Percentiles rank a stretch among this genome's conserved stretches.
phyloP scores from a whole-genome alignment of 2,888 invertebrate genomes.

The Cosmia trapezina region DNA sequence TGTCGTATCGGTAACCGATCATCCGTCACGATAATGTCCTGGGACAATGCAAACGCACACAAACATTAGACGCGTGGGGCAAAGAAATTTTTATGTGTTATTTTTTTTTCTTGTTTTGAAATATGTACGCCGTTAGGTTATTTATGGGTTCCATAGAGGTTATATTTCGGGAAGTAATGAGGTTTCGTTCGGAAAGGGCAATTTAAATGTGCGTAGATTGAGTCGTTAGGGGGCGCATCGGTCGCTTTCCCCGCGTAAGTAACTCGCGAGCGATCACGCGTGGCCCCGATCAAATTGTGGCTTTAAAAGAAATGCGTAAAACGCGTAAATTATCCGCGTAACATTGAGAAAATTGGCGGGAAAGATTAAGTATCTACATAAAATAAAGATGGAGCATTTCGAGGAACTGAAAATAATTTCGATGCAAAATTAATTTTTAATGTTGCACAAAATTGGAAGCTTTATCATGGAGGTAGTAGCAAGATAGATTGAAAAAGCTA shows the following conservation, averaged over 20 bases:
- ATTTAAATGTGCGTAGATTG: constrained; percentile 90
- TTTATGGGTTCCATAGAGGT: constrained; percentile 90
- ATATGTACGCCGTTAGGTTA: constrained; percentile 90
- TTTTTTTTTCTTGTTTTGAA: constrained; percentile 90
- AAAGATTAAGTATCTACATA: constrained; percentile 29
- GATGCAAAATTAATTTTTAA: background rate
- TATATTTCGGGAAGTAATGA: constrained; percentile 90
- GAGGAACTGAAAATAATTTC: background rate
- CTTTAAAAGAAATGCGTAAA: constrained; percentile 63
- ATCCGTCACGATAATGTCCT: constrained; percentile 47
- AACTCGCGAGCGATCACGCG: constrained; percentile 70
- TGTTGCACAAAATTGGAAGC: background rate
- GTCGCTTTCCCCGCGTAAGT: constrained; percentile 73
- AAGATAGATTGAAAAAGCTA: background rate
- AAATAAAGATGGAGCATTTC: background rate
- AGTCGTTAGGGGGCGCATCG: constrained; percentile 85
- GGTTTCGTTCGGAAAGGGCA: constrained; percentile 90
- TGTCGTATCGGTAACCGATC: background rate
- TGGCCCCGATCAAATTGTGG: constrained; percentile 68
- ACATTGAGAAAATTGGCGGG: constrained; percentile 45
- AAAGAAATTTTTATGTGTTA: constrained; percentile 89
- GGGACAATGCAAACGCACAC: constrained; percentile 76
- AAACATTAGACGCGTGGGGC: constrained; percentile 87
- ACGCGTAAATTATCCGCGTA: constrained; percentile 55
- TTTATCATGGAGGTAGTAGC: background rate